Percentiles rank a stretch among this genome's conserved stretches.
Evolutionary conservation across 2,797 vertebrate species (phyloP).

Genomic region (Phoebastria nigripes): DNA sequence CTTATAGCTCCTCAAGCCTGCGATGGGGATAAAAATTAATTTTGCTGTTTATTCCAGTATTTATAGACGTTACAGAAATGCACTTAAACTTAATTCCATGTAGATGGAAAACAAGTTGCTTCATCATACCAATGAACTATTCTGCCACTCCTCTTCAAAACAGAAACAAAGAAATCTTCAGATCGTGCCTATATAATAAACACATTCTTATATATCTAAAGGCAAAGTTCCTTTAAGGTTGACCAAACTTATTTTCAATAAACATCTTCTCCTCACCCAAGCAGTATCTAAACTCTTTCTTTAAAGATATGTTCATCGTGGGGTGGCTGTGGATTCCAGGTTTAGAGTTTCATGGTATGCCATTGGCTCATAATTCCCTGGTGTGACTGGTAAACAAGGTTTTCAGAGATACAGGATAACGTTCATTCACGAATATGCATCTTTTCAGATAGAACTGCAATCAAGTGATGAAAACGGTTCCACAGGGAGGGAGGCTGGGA

Average conservation of each 20-base stretch:
- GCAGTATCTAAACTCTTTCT: not conserved
- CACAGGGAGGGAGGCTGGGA: rapidly evolving
- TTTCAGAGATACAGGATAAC: not conserved
- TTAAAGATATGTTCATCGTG: rapidly evolving
- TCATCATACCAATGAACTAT: not conserved
- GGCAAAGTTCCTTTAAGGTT: not conserved
- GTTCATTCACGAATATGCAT: rapidly evolving
- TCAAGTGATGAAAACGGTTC: rapidly evolving
- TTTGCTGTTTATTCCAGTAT: not conserved
- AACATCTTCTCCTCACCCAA: not conserved
- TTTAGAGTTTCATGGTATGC: not conserved
- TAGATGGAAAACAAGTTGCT: not conserved
- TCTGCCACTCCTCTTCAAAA: slow-evolving; percentile 35
- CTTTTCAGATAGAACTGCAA: not conserved
- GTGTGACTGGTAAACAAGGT: not conserved
- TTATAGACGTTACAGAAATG: not conserved
- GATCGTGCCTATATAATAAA: not conserved
- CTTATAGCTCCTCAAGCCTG: not conserved
- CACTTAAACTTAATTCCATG: not conserved
- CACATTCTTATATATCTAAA: not conserved
- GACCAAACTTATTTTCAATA: not conserved
- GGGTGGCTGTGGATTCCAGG: not conserved
- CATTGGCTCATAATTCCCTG: not conserved
- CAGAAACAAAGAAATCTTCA: slow-evolving; percentile 32
- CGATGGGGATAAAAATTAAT: not conserved